Evolutionary conservation across 2,888 invertebrate species (phyloP).

Genomic region (Heteromyza rotundicornis): DNA sequence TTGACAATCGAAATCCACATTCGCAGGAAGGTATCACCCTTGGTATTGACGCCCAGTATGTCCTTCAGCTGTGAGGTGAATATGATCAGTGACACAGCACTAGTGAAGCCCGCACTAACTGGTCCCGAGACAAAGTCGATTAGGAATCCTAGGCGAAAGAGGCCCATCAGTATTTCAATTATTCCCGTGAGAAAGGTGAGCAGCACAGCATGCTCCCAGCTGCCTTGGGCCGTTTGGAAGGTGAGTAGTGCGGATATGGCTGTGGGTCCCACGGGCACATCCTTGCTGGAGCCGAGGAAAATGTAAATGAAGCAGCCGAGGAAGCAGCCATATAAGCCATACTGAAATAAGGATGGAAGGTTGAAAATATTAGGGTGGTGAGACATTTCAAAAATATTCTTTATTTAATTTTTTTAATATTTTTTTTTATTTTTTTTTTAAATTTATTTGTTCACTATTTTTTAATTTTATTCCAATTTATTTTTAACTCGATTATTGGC

Average conservation of each 20-base stretch:
- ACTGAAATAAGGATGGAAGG: no score
- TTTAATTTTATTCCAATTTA: no score
- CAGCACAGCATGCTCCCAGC: constrained; percentile 72
- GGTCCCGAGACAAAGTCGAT: constrained; percentile 91
- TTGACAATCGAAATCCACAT: constrained; percentile 78
- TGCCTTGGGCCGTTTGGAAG: constrained; percentile 75
- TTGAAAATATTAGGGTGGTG: no score
- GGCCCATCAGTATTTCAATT: constrained; percentile 80
- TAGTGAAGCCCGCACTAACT: constrained; percentile 88
- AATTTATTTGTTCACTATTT: no score
- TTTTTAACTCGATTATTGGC: no score
- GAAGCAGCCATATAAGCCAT: constrained; percentile 92
- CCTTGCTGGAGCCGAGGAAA: constrained; percentile 88
- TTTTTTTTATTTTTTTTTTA: no score
- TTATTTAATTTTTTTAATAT: no score
- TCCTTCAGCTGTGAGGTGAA: constrained; percentile 87
- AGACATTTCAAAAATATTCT: no score
- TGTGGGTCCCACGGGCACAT: constrained; percentile 91
- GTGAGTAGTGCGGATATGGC: constrained; percentile 90
- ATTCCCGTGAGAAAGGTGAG: constrained; percentile 78
- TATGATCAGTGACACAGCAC: constrained; percentile 88
- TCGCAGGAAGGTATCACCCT: constrained; percentile 79
- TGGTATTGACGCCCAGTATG: constrained; percentile 75
- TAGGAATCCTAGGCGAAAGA: constrained; percentile 83
- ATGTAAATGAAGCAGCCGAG: constrained; percentile 90